Evolutionary conservation across 2,113 vertebrate genomes (phyloP).

Genomic region (Struthio camelus): DNA sequence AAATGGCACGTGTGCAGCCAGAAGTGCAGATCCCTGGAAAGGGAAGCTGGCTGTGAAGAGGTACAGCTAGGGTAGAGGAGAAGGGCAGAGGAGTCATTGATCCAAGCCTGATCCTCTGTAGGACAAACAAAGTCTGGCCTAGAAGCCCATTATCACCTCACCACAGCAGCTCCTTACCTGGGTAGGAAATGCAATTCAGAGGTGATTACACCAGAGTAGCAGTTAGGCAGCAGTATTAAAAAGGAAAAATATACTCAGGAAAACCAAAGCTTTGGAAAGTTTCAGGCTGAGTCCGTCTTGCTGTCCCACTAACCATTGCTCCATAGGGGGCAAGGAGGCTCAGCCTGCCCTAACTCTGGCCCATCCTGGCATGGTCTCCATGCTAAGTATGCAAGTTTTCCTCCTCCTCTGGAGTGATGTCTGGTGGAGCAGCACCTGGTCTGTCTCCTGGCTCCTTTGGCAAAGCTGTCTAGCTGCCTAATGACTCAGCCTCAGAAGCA

Average conservation of each 20-base stretch:
- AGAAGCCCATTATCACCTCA: not conserved
- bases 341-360: not conserved
- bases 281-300: not conserved
- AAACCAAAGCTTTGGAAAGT: not conserved
- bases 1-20: not conserved
- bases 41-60: not conserved
- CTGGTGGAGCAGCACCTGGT: not conserved
- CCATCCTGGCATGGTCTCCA: not conserved
- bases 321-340: not conserved
- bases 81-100: not conserved
- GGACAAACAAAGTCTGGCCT: not conserved
- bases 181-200: not conserved
- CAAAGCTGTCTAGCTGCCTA: not conserved
- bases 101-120: not conserved
- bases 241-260: not conserved
- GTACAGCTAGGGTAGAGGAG: not conserved
- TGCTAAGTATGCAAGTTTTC: not conserved
- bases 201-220: not conserved
- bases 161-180: not conserved
- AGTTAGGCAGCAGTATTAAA: not conserved
- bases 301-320: not conserved
- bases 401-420: not conserved
- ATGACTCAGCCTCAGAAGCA: not conserved
- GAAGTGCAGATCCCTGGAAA: not conserved
- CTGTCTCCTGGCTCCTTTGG: too few relatives aligned